Evolutionary conservation across 2,797 vertebrate genomes (phyloP).

Genomic region (Taeniopygia guttata): DNA sequence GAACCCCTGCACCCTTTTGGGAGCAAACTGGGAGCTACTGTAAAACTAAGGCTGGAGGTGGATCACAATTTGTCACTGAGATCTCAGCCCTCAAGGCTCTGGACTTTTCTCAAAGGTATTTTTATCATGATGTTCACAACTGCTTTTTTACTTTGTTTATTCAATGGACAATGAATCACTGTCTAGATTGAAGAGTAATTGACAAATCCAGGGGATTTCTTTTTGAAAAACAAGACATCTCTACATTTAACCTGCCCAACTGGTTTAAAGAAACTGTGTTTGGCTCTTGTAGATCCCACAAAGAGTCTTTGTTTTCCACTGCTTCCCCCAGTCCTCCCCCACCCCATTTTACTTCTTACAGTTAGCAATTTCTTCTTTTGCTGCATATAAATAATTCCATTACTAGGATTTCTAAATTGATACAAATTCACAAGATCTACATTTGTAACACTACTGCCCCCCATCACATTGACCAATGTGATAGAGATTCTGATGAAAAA

Average conservation of each 20-base stretch:
- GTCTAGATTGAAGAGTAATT: neutral
- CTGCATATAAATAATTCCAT: neutral
- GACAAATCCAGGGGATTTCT: neutral
- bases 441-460: rapidly evolving
- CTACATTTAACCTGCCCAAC: constrained; percentile 7
- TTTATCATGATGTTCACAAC: neutral
- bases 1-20: neutral
- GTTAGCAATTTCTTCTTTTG: neutral
- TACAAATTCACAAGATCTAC: neutral
- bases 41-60: neutral
- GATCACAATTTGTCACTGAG: neutral
- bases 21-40: neutral
- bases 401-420: neutral
- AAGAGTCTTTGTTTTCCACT: constrained; percentile 26
- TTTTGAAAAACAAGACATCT: neutral
- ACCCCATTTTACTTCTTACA: neutral
- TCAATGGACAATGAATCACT: neutral
- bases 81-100: neutral
- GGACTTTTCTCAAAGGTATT: neutral
- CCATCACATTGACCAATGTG: neutral
- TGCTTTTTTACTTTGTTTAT: neutral
- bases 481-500: neutral
- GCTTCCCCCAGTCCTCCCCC: neutral
- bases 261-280: constrained; percentile 20
- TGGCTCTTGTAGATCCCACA: neutral